Evolutionary conservation across 2,113 vertebrate species (phyloP).

Genomic region (Propithecus coquereli): DNA sequence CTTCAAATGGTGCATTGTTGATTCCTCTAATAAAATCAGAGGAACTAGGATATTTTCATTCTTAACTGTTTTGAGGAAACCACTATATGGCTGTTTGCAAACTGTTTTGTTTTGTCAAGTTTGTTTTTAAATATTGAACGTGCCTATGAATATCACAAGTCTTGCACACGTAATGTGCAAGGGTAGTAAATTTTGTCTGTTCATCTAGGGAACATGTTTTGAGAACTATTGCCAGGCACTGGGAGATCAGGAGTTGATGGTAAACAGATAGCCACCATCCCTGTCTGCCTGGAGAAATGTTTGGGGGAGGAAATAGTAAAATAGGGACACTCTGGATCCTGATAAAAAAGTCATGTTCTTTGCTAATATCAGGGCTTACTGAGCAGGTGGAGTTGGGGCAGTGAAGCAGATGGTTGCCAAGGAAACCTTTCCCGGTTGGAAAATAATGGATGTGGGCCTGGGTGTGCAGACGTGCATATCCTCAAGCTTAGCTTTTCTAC

Average conservation of each 20-base stretch:
- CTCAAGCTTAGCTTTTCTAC: background rate
- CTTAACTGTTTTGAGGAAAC: conserved; percentile 34
- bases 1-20: background rate
- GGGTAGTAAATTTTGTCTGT: background rate
- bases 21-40: conserved; percentile 6
- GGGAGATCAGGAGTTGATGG: background rate
- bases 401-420: conserved; percentile 33
- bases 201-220: conserved; percentile 32
- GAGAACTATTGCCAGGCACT: background rate
- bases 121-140: conserved; percentile 53
- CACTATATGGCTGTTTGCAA: conserved; percentile 61
- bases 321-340: background rate
- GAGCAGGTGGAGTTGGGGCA: background rate
- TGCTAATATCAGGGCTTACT: background rate
- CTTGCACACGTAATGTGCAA: background rate
- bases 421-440: conserved; percentile 1
- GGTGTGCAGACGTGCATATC: background rate
- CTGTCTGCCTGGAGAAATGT: background rate
- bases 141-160: conserved; percentile 36
- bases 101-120: conserved; percentile 53
- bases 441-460: background rate
- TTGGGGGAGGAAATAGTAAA: background rate
- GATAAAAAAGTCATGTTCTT: conserved; percentile 5
- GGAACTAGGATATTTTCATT: conserved; percentile 14
- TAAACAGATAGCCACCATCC: background rate